Conservation (phyloP, 2,797 vertebrate genomes). For the Propithecus deckenii region DNA sequence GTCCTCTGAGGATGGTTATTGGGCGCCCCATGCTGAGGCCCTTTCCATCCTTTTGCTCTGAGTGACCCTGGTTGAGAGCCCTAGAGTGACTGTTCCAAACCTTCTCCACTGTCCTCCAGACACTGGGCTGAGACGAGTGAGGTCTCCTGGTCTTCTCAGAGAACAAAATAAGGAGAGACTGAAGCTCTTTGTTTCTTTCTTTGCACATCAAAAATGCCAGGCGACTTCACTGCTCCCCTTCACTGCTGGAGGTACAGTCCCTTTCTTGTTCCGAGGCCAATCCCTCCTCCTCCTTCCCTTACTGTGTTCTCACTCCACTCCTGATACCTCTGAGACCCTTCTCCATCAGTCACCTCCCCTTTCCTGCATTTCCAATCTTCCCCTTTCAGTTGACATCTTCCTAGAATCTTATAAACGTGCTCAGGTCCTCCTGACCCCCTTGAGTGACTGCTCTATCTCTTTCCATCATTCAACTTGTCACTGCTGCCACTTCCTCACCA, state of each 20-base stretch:
- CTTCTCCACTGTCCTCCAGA: neutral
- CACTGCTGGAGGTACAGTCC: neutral
- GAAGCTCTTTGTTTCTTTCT: neutral
- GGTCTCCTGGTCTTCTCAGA: neutral
- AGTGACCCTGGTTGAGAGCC: neutral
- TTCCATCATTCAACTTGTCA: conserved; percentile 78
- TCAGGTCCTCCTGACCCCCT: conserved; percentile 74
- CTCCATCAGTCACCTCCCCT: conserved; percentile 23
- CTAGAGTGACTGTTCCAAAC: neutral
- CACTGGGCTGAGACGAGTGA: neutral
- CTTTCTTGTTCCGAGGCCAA: neutral
- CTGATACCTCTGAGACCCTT: conserved; percentile 5
- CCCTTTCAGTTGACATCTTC: conserved; percentile 64
- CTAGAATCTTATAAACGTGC: conserved; percentile 61
- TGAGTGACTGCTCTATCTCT: conserved; percentile 76
- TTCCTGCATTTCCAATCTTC: conserved; percentile 64
- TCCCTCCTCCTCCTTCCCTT: neutral
- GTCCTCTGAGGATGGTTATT: neutral
- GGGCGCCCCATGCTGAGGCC: neutral
- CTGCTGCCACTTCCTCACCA: conserved; percentile 76
- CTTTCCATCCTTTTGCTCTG: neutral
- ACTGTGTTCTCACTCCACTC: conserved; percentile 33
- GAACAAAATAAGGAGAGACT: neutral
- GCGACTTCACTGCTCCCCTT: neutral
- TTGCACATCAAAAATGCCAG: neutral